Percentiles rank a stretch among this genome's conserved stretches.
Evolutionary conservation across 37 sponge, comb jelly and placozoan species (phyloP).

Genomic region (Lycopodina hypogea): DNA sequence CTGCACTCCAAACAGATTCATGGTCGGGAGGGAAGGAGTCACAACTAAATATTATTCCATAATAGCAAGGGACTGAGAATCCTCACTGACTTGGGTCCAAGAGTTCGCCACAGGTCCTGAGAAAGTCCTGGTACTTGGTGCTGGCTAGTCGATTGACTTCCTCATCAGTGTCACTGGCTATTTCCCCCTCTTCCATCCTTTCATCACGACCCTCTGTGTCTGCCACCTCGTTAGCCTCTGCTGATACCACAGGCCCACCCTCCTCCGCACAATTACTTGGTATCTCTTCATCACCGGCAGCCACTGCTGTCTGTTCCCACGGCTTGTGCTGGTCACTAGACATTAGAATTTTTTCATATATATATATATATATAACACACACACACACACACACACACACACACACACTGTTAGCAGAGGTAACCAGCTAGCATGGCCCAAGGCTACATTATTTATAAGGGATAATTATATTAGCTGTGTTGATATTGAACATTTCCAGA

Average conservation of each 20-base stretch:
- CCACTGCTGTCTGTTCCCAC: not conserved
- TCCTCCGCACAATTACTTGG: not conserved
- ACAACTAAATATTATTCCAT: not conserved
- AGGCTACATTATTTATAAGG: no score
- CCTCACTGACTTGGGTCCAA: slow-evolving; percentile 40
- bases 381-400: no score
- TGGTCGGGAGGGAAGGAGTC: not conserved
- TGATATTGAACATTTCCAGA: no score
- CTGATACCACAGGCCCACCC: no score
- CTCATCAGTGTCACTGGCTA: slow-evolving; percentile 4
- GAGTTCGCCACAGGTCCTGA: slow-evolving; percentile 21
- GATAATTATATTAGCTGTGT: no score
- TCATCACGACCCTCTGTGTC: not conserved
- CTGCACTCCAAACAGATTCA: slow-evolving; percentile 1
- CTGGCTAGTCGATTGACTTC: slow-evolving; percentile 20
- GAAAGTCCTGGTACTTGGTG: slow-evolving; percentile 48
- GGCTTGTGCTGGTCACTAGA: not conserved
- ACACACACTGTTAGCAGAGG: no score
- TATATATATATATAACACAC: no score
- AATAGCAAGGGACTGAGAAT: no score
- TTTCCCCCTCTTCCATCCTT: no score
- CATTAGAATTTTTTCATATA: no score
- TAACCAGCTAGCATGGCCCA: no score
- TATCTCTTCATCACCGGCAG: not conserved
- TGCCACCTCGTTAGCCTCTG: not conserved